These are phyloP conservation scores for Triplophysa rosa DNA, from an alignment of 2,113 vertebrate genomes.

Conservation along the genomic window DNA sequence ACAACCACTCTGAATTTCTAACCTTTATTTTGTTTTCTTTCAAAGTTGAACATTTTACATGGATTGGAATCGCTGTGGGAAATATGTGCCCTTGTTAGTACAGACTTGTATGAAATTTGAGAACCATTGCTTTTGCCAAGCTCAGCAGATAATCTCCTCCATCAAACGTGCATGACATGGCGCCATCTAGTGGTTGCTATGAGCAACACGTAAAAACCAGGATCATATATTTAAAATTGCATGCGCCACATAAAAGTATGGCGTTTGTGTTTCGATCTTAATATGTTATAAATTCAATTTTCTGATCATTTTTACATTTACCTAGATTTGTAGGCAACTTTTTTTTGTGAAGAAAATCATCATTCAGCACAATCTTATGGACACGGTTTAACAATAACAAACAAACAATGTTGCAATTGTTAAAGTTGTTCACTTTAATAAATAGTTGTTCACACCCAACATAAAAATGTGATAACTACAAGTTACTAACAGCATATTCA, in stretches of 20 bases:
- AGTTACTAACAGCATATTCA: background rate
- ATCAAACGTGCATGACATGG: background rate
- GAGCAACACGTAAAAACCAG: background rate
- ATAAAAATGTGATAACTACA: background rate
- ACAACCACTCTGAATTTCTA: too few species aligned
- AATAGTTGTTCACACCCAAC: slow-evolving; percentile 1
- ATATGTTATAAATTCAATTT: too few species aligned
- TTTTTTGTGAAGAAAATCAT: too few species aligned
- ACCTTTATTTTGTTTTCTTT: background rate
- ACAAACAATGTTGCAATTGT: background rate
- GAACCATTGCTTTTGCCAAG: background rate
- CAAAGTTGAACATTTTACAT: background rate
- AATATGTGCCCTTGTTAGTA: background rate
- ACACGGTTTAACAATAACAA: background rate
- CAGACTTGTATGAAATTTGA: too few species aligned
- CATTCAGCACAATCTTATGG: too few species aligned
- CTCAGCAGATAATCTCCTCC: background rate
- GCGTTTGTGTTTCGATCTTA: too few species aligned
- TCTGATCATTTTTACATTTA: too few species aligned
- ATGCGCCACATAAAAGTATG: too few species aligned
- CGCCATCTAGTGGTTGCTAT: background rate
- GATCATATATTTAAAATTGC: too few species aligned
- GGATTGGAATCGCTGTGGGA: background rate
- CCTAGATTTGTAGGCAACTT: too few species aligned
- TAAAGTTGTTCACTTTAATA: slow-evolving; percentile 15